A percentile compares a stretch with the other conserved stretches of the same genome.
phyloP scores from a whole-genome alignment of 2,797 vertebrate genomes.

The Melanotaenia parkinsoni region DNA sequence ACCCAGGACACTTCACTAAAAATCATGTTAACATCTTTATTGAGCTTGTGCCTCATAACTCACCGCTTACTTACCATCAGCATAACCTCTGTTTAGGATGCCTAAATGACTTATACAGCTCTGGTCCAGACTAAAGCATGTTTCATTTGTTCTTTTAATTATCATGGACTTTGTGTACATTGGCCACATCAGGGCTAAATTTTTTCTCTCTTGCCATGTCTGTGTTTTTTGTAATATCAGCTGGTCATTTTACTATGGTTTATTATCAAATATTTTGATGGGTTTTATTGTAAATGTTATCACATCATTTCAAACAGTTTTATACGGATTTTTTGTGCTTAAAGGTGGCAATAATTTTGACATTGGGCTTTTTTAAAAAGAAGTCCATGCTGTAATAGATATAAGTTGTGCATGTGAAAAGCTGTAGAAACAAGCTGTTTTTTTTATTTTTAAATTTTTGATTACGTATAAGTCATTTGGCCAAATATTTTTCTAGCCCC shows the following conservation, averaged over 20 bases:
- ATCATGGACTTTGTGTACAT: constrained; percentile 77
- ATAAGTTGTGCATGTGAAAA: constrained; percentile 81
- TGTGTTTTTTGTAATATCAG: constrained; percentile 64
- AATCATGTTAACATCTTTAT: constrained; percentile 90
- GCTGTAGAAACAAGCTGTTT: constrained; percentile 78
- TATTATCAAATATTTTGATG: constrained; percentile 83
- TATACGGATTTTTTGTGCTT: constrained; percentile 30
- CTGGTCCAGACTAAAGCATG: constrained; percentile 84
- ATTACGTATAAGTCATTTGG: constrained; percentile 78
- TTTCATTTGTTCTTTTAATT: constrained; percentile 83
- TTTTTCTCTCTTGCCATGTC: constrained; percentile 70
- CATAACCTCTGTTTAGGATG: constrained; percentile 87
- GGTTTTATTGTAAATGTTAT: constrained; percentile 70
- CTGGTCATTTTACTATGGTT: constrained; percentile 79
- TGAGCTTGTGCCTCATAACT: constrained; percentile 92
- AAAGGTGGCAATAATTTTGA: constrained; percentile 47
- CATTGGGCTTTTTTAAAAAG: constrained; percentile 40
- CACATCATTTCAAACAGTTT: constrained; percentile 34
- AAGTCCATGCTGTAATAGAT: constrained; percentile 71
- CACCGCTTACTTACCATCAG: constrained; percentile 90
- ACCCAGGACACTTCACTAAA: constrained; percentile 87
- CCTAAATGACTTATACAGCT: constrained; percentile 82
- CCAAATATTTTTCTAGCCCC: constrained; percentile 90
- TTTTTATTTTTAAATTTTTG: constrained; percentile 86
- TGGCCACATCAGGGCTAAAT: constrained; percentile 74